Conservation (phyloP, 1,140 invertebrate genomes). For the Anastatus disparis region DNA sequence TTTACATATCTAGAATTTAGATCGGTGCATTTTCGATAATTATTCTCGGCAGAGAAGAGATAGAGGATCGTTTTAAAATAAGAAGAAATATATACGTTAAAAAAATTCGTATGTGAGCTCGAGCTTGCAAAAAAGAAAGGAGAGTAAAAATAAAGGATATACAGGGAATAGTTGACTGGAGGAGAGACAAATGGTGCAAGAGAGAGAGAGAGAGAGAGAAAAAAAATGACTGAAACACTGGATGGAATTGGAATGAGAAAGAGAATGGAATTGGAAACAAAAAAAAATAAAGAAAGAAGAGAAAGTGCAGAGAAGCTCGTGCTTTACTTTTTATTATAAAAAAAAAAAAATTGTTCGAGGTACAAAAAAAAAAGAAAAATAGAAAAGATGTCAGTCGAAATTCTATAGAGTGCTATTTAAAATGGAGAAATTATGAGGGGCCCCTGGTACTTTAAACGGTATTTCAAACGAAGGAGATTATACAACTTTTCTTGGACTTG, state of each 20-base stretch:
- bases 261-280: not conserved
- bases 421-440: slow-evolving; percentile 26
- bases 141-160: not conserved
- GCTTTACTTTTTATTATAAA: not conserved
- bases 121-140: not conserved
- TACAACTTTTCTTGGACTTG: too few species aligned
- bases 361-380: too few species aligned
- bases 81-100: not conserved
- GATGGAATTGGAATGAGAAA: slow-evolving; percentile 13
- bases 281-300: not conserved
- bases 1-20: not conserved
- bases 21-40: not conserved
- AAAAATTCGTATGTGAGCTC: not conserved
- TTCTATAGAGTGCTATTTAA: slow-evolving; percentile 37
- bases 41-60: not conserved
- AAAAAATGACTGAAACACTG: slow-evolving; percentile 18
- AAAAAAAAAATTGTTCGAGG: slow-evolving; percentile 12
- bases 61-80: not conserved
- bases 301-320: not conserved
- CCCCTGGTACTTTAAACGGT: slow-evolving; percentile 24
- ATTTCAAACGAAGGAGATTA: slow-evolving; percentile 37
- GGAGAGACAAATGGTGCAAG: slow-evolving; percentile 17
- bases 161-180: too few species aligned
- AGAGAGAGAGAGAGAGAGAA: not conserved
- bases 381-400: slow-evolving; percentile 36